Base-by-base conservation (phyloP, 2,888 invertebrate genomes). In the Pantelozetes paolii region DNA sequence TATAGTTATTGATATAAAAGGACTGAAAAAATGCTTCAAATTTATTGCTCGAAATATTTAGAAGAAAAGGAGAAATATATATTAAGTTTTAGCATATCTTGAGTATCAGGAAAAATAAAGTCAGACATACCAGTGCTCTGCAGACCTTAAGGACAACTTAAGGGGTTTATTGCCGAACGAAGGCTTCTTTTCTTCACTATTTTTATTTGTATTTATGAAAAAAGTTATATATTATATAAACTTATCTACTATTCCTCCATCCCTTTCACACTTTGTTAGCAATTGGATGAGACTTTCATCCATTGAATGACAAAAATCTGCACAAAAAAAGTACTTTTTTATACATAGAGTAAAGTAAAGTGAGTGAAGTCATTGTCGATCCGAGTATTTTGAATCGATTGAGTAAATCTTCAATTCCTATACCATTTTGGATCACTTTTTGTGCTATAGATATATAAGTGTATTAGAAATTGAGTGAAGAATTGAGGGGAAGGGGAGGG, bases 101-200 rank as follows among this genome's bases (percentile, higher is more conserved):
- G 23, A 54, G 54, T 54, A 23, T 18, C 26, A 5, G 8, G 11
- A n/a, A 54, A 26, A 54, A 54, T 54, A 54, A 54, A 54, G 54
- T 54, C 54, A 54, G 23, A 54, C 54, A 54, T 54, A 54, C 54
- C 26, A 26, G n/a, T n/a, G n/a, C n/a, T n/a, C n/a, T n/a, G 23
- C 54, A 54, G 26, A 54, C 54, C 54, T 54, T 26, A 54, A 54
- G 23, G 54, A 54, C 54, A 54, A 54, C 54, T 54, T 45, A 13
- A 54, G 26, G 23, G 54, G 20, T 54, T 54, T 54, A 54, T 54
- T 54, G 54, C 48, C 6, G 26, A 54, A n/a, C 9, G 23, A 54
- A 54, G 8, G 11, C 26, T 23, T 9, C 26, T 54, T 54, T 54
- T 9, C 11, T 23, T 54, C 26, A 36, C 18, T 18, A 13, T 45